phyloP scores from a whole-genome alignment of 2,888 invertebrate species.

The Leptarthrus brevirostris region DNA sequence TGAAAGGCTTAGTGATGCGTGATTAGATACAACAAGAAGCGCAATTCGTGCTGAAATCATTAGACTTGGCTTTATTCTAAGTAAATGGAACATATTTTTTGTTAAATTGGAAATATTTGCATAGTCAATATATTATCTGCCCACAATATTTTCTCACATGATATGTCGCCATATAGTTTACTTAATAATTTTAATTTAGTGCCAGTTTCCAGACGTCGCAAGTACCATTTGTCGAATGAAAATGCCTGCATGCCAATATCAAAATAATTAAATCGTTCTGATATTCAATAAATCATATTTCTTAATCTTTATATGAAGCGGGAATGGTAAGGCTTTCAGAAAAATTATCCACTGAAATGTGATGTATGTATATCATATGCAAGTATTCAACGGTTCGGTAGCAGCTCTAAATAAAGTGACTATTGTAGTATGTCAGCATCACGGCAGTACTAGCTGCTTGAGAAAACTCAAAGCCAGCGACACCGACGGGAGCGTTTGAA shows the following conservation, averaged over 20 bases:
- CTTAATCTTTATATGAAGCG: conserved; percentile 8
- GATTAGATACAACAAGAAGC: too few relatives aligned
- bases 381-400: not conserved
- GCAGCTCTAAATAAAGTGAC: conserved; percentile 3
- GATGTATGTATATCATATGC: conserved; percentile 1
- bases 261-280: conserved; percentile 25
- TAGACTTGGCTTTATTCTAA: not conserved
- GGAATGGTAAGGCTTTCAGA: not conserved
- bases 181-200: conserved; percentile 27
- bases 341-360: conserved; percentile 2
- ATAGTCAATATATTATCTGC: conserved; percentile 26
- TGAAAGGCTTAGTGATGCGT: too few relatives aligned
- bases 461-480: not conserved
- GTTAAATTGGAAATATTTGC: conserved; percentile 8
- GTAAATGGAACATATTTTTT: not conserved
- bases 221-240: not conserved
- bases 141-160: conserved; percentile 29
- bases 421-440: conserved; percentile 2
- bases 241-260: conserved; percentile 15
- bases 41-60: conserved; percentile 22
- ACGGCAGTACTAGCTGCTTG: not conserved
- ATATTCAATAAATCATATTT: conserved; percentile 42
- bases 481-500: conserved; percentile 3
- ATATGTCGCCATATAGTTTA: conserved; percentile 32
- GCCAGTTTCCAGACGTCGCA: not conserved